Conservation (phyloP, 2,888 invertebrate species). For the Proisotoma minuta region DNA sequence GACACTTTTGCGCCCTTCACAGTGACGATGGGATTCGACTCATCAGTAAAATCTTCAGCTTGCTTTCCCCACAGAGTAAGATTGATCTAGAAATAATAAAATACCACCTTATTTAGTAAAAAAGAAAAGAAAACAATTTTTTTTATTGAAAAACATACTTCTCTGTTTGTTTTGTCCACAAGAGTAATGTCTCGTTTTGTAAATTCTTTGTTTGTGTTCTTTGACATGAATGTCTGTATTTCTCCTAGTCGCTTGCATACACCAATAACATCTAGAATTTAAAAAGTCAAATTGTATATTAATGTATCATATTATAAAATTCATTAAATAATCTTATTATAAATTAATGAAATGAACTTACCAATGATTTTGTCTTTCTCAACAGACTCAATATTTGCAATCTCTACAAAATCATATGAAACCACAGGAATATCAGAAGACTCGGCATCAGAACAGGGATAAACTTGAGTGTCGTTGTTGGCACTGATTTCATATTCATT, state of each 20-base stretch:
- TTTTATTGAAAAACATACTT: conserved; percentile 54
- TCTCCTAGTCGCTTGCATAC: conserved; percentile 73
- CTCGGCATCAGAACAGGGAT: conserved; percentile 55
- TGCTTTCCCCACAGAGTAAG: conserved; percentile 88
- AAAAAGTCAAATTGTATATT: too few species aligned
- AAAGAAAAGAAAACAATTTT: background rate
- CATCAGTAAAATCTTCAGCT: conserved; percentile 77
- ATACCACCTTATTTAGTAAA: background rate
- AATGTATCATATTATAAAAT: too few species aligned
- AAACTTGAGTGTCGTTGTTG: conserved; percentile 63
- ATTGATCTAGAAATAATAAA: conserved; percentile 55
- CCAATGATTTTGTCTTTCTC: conserved; percentile 67
- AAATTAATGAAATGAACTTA: too few species aligned
- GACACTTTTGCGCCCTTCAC: conserved; percentile 77
- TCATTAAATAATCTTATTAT: too few species aligned
- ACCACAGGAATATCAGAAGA: conserved; percentile 66
- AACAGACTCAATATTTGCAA: conserved; percentile 66
- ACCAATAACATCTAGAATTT: conserved; percentile 88
- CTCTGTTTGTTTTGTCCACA: conserved; percentile 76
- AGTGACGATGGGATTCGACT: conserved; percentile 73
- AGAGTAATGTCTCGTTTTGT: conserved; percentile 82
- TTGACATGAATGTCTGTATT: conserved; percentile 66
- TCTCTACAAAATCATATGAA: conserved; percentile 70
- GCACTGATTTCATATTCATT: conserved; percentile 97
- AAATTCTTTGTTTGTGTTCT: conserved; percentile 72